Evolutionary conservation across 2,888 invertebrate genomes (phyloP).

Genomic region (Chymomyza caudatula): DNA sequence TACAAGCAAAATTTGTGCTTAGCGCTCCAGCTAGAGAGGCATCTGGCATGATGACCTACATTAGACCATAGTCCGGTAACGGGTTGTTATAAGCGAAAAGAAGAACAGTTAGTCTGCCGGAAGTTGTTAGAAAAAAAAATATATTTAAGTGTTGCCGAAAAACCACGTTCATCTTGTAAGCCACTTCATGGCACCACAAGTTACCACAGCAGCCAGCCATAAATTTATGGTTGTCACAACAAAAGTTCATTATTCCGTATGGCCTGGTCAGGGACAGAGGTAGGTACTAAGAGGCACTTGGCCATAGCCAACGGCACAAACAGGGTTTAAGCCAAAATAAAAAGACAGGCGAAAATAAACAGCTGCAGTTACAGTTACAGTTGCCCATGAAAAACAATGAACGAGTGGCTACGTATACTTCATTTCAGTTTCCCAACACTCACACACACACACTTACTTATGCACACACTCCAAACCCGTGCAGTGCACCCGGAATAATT

Average conservation of each 20-base stretch:
- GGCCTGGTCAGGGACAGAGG: neutral
- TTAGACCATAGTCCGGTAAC: no score
- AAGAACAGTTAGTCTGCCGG: no score
- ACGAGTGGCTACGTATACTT: neutral
- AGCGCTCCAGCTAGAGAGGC: no score
- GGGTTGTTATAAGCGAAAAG: no score
- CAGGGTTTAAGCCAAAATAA: neutral
- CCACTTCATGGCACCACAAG: neutral
- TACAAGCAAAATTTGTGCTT: no score
- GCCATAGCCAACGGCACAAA: neutral
- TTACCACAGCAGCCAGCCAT: constrained; percentile 17
- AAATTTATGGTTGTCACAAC: constrained; percentile 60
- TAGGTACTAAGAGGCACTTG: neutral
- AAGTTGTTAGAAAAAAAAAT: no score
- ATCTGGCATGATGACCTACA: no score
- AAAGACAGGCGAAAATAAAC: constrained; percentile 39
- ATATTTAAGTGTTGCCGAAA: no score
- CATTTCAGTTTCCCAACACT: neutral
- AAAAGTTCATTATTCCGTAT: constrained; percentile 61
- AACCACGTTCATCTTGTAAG: neutral
- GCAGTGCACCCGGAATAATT: constrained; percentile 47
- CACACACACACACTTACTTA: neutral
- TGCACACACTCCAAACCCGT: constrained; percentile 12
- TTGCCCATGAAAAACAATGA: constrained; percentile 36
- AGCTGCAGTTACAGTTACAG: constrained; percentile 58